Conservation (phyloP, 2,888 invertebrate species). For the Apomyelois bistriatella region DNA sequence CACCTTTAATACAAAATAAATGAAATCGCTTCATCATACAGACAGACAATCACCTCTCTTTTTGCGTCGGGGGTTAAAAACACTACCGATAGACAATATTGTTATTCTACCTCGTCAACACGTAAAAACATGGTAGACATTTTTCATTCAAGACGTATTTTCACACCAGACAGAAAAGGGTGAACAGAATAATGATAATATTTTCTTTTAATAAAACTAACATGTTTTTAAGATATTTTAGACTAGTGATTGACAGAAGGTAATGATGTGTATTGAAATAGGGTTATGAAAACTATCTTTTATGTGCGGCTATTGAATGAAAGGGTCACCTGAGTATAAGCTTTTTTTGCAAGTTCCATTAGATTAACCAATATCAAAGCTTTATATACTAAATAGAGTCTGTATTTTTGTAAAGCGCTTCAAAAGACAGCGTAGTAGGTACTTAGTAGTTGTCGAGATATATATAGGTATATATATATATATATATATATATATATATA, state of each 20-base stretch:
- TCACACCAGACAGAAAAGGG: conserved; percentile 14
- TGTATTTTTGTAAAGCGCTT: too few relatives aligned
- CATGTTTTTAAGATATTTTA: neutral
- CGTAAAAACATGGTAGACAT: neutral
- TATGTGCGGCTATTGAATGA: neutral
- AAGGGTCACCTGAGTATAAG: neutral
- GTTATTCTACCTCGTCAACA: neutral
- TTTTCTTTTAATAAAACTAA: conserved; percentile 6
- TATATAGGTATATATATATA: too few relatives aligned
- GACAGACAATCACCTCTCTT: too few relatives aligned
- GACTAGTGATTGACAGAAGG: neutral
- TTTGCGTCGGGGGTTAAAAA: too few relatives aligned
- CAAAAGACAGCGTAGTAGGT: too few relatives aligned
- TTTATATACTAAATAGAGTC: too few relatives aligned
- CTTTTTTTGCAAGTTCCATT: too few relatives aligned
- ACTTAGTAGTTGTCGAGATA: too few relatives aligned
- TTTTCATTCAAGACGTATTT: conserved; percentile 15
- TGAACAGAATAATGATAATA: neutral
- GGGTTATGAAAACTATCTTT: conserved; percentile 2
- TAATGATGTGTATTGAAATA: neutral
- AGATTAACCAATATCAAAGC: too few relatives aligned
- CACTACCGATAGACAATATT: neutral
- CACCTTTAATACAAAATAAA: too few relatives aligned
- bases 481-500: too few relatives aligned
- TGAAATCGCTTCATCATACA: too few relatives aligned